Evolutionary conservation across 2,888 invertebrate species (phyloP).

Genomic region (Pandemis cinnamomeana): DNA sequence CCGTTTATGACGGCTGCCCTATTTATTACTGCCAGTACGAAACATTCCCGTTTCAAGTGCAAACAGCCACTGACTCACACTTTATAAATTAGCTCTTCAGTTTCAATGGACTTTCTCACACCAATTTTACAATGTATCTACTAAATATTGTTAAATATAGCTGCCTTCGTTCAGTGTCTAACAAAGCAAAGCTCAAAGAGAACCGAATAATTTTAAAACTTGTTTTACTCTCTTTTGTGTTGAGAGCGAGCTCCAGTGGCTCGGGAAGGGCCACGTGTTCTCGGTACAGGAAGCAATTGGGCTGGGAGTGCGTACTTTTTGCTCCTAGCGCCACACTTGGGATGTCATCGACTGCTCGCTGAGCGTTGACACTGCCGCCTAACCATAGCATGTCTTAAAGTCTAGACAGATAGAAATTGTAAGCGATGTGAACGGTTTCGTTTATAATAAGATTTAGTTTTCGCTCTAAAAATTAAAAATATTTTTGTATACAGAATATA

Average conservation of each 20-base stretch:
- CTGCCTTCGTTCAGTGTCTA: background rate
- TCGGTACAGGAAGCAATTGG: constrained; percentile 52
- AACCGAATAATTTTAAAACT: background rate
- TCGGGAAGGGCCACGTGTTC: constrained; percentile 48
- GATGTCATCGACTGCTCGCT: constrained; percentile 46
- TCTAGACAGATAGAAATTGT: no score
- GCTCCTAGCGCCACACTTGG: constrained; percentile 46
- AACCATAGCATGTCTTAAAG: background rate
- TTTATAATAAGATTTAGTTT: no score
- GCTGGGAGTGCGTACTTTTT: constrained; percentile 48
- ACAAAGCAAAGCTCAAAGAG: background rate
- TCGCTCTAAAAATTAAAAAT: no score
- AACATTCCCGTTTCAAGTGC: constrained; percentile 17
- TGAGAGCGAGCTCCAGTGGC: constrained; percentile 11
- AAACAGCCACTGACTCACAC: background rate
- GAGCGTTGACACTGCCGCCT: background rate
- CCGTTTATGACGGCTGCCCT: constrained; percentile 18
- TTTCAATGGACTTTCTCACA: background rate
- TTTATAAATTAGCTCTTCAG: constrained; percentile 5
- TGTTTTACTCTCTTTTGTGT: background rate
- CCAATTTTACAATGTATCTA: background rate
- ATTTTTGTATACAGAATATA: no score
- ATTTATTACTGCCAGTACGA: constrained; percentile 21
- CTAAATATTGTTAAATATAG: background rate
- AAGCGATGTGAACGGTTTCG: no score